These are phyloP conservation scores for Pyralis farinalis DNA, from an alignment of 2,888 invertebrate species.

Conservation along the genomic window DNA sequence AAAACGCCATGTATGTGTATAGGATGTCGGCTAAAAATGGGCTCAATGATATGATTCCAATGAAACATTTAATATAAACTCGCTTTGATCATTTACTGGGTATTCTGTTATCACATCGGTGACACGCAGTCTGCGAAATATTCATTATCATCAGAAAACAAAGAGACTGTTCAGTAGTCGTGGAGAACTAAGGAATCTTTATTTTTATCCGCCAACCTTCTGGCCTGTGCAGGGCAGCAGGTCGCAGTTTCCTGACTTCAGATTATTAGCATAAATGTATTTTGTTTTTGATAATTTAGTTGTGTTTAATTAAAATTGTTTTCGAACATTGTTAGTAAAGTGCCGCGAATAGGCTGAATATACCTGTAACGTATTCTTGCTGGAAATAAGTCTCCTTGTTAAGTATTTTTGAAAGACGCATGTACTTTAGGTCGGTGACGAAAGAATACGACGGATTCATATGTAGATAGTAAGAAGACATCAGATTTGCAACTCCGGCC, in stretches of 20 bases:
- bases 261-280: constrained; percentile 37
- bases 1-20: too few species aligned
- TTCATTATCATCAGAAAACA: constrained; percentile 42
- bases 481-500: too few species aligned
- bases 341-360: too few species aligned
- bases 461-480: too few species aligned
- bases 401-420: too few species aligned
- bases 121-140: constrained; percentile 68
- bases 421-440: too few species aligned
- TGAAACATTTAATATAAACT: background rate
- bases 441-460: too few species aligned
- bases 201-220: constrained; percentile 43
- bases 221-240: constrained; percentile 36
- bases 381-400: too few species aligned
- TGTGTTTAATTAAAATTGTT: constrained; percentile 44
- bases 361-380: too few species aligned
- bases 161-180: constrained; percentile 24
- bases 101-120: constrained; percentile 50
- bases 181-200: constrained; percentile 48
- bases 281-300: constrained; percentile 56
- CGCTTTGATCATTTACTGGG: constrained; percentile 7
- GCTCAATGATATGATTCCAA: background rate
- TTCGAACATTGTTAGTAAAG: constrained; percentile 24
- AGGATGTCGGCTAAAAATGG: too few species aligned
- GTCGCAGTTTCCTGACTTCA: constrained; percentile 63